Base-by-base conservation (phyloP, 2,113 vertebrate species). In the Eolophus roseicapilla region DNA sequence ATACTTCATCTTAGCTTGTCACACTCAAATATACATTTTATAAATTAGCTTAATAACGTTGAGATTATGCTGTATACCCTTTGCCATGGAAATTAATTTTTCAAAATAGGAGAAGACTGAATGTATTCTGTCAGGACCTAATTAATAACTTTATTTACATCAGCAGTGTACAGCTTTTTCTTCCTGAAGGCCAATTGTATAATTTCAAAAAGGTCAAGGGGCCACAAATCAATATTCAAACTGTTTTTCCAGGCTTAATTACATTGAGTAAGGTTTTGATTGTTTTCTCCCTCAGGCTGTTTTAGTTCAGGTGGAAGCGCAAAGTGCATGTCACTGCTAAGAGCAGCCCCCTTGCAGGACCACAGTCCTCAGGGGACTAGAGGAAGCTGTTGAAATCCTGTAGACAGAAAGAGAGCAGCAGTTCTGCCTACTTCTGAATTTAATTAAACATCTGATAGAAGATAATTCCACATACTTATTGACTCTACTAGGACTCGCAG, bases 91-190 rank as follows among this genome's bases (percentile, higher is more conserved):
- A 91, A 81, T 78, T 67, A 67, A 53, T 77, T 69, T 64, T 44
- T 60, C 75, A 21, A 88, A 44, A 12, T 68, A 64, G 18, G 47
- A 90, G 49, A 88, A 67, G 31, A 59, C 67, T 63, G 68, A 90
- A 65, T 0, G 5, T 65, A 14, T 67, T 83, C 41, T 92, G 71
- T 86, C 83, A 93, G 37, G n/a, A 41, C 17, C 68, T 90, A 95
- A 88, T 90, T 86, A 86, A 86, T 76, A 65, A 59, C 28, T 95
- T 81, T 94, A 92, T 96, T 94, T 95, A 75, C 5, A 2, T 78
- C 55, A 81, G 8, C 55, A 74, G 6, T 7, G 8, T 49, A 17
- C 15, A 81, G 14, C 25, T 70, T 86, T 89, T 86, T 50, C 63
- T 94, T 92, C 94, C 65, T 25, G 11, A 81, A 73, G 64, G 47